Evolutionary conservation across 2,888 invertebrate species (phyloP), one percentile per base, ranked within the genome.

Genomic region (Nomada hirtipes): DNA sequence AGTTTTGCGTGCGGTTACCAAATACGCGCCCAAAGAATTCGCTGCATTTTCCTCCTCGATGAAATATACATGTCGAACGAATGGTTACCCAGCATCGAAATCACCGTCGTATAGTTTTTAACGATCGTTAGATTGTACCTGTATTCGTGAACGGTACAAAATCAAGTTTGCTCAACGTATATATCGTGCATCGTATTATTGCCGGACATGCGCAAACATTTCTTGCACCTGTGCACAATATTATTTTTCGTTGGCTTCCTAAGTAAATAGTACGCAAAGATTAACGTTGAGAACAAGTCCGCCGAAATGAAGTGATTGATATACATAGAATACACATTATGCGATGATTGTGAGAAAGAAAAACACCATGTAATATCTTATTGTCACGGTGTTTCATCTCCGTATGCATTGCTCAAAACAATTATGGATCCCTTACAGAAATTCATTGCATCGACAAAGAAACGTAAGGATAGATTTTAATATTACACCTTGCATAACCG

Each of bases 141-240:
- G 47, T 29, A 59, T 23, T 11, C 20, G 20, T 11, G 15, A 52
- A 42, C n/a, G 65, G 42, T 61, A 74, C 53, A 36, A 60, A 26
- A 53, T 53, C 23, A 64, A 76, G 55, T 52, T 79, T 79, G 69
- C 79, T 76, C 76, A 76, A 79, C 23, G 15, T 47, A 29, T 69
- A 47, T 68, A 57, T 78, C 29, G 44, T 59, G 76, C 52, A 47
- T 73, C 29, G 23, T 50, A 26, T 36, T 36, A 36, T 36, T 10
- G 18, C 44, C 57, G 60, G 20, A 60, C 60, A n/a, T 18, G 18
- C 18, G 44, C 7, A 13, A 63, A 47, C 20, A 63, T 47, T 63
- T 9, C 13, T 47, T 36, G 64, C 20, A 69, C 47, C 15, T 47
- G 26, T 18, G 13, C 26, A 13, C 11, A 26, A 23, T 26, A 13